Base-by-base conservation (phyloP, 2,113 vertebrate species). In the Pluvianellus socialis region DNA sequence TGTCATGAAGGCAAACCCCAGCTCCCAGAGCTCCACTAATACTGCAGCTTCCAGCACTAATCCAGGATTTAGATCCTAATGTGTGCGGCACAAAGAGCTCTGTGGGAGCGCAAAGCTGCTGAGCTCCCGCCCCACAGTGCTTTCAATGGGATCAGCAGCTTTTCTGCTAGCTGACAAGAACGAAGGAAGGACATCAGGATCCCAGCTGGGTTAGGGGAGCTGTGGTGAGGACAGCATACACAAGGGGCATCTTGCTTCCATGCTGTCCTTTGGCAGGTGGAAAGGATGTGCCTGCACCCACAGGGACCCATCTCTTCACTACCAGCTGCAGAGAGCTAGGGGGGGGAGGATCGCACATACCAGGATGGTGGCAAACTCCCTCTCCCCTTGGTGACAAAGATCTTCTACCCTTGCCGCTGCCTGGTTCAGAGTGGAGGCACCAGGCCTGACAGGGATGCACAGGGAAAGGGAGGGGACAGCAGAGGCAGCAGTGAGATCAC, bases 11-110 rank as follows among this genome's bases (percentile, higher is more conserved):
- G 73, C 84, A 90, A 94, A 83, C 56, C 28, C 85, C 9, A 1
- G 59, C 86, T 88, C 49, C 24, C 52, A 58, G 71, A 90, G 83
- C 82, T 92, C 62, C 52, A 19, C 67, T 95, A 97, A 96, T 92
- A 83, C 91, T 33, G 74, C 83, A 94, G 92, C 94, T 97, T 86
- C 85, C 72, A 92, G 82, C 15, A 33, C 65, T 98, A 97, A 98
- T 97, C 97, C 96, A 76, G 85, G 97, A 97, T 97, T 97, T 97
- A 95, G 79, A 96, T 87, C 32, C 88, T 96, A 79, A 94, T 88
- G 68, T 85, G 59, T 73, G 55, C 1, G 0, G 91, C 73, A 93
- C 92, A 90, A 58, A 96, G 90, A 94, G 94, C 77, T 88, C 89
- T 28, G 73, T 61, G 50, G 87, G 80, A 94, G 86, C 6, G 7